phyloP scores from a whole-genome alignment of 2,113 vertebrate species.

The Sceloporus undulatus region DNA sequence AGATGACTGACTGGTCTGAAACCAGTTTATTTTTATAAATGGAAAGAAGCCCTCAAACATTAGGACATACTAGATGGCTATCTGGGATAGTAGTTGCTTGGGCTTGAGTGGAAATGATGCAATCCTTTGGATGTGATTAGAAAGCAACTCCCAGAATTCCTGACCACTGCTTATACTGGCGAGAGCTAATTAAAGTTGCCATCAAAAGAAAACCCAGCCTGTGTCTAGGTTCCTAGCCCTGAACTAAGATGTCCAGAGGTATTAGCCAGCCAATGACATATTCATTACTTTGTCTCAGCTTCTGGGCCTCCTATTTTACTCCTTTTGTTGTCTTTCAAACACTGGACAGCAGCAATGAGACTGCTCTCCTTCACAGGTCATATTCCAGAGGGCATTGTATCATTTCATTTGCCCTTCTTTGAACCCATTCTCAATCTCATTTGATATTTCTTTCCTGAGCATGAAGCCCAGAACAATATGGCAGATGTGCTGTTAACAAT shows the following conservation, averaged over 20 bases:
- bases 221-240: too few species aligned
- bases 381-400: not conserved
- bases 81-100: too few species aligned
- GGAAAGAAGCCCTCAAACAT: not conserved
- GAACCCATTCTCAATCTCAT: not conserved
- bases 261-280: not conserved
- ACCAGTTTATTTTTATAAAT: not conserved
- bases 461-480: not conserved
- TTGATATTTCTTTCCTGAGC: slow-evolving; percentile 41
- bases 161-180: not conserved
- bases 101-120: too few species aligned
- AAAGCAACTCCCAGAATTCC: not conserved
- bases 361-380: not conserved
- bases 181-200: not conserved
- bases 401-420: slow-evolving; percentile 18
- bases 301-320: not conserved
- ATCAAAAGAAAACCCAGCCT: too few species aligned
- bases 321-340: not conserved
- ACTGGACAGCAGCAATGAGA: fast-evolving
- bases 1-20: too few species aligned
- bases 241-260: not conserved
- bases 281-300: fast-evolving
- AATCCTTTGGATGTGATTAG: not conserved
- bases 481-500: not conserved
- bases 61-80: not conserved